Conservation (phyloP, 2,113 vertebrate genomes). For the Epinephelus lanceolatus region DNA sequence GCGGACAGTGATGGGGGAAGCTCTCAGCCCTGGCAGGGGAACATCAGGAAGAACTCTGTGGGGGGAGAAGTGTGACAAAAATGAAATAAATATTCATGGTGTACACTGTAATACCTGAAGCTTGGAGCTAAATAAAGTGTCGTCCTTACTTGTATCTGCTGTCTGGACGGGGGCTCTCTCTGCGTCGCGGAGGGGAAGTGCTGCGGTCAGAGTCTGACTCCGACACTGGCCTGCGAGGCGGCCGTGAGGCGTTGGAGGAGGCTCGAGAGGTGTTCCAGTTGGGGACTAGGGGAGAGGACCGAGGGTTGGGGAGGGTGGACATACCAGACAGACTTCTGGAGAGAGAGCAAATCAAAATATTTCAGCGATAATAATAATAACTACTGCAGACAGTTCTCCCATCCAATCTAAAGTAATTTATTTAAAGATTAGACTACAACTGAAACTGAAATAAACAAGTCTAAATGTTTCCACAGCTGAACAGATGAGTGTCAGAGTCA, state of each 20-base stretch:
- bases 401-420: background rate
- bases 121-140: background rate
- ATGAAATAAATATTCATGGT: background rate
- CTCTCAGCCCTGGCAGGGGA: constrained; percentile 46
- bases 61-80: background rate
- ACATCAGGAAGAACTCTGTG: constrained; percentile 83
- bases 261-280: constrained; percentile 55
- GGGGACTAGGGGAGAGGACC: constrained; percentile 72
- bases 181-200: constrained; percentile 66
- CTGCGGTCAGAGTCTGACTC: constrained; percentile 85
- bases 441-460: background rate
- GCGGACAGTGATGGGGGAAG: constrained; percentile 72
- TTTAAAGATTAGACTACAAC: background rate
- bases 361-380: no score
- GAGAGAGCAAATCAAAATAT: constrained; percentile 6
- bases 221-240: constrained; percentile 81
- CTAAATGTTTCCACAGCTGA: background rate
- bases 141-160: constrained; percentile 82
- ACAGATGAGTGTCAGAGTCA: background rate
- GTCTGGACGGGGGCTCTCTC: constrained; percentile 67
- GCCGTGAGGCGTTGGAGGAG: constrained; percentile 68
- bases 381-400: background rate
- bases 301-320: constrained; percentile 68
- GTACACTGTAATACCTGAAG: background rate
- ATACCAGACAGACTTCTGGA: constrained; percentile 80